Percentiles rank a stretch among this genome's conserved stretches.
These are phyloP conservation scores for Struthidea cinerea DNA, from an alignment of 2,113 vertebrate species.

Conservation along the genomic window DNA sequence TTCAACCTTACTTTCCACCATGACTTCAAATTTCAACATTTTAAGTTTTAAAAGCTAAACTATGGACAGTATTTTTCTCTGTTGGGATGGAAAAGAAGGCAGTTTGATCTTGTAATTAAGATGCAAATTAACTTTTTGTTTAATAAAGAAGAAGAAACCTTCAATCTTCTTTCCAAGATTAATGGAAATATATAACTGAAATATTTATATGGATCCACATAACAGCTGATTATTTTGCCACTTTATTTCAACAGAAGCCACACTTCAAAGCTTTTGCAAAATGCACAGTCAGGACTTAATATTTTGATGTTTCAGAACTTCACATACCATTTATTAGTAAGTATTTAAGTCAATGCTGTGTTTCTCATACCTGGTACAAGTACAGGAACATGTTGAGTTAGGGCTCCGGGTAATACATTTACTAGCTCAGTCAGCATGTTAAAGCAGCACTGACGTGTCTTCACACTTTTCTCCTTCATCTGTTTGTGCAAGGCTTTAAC, in stretches of 20 bases:
- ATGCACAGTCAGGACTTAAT: neutral
- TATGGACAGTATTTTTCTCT: neutral
- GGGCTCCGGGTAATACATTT: constrained; percentile 92
- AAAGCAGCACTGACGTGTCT: constrained; percentile 98
- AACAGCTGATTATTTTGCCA: neutral
- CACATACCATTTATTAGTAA: neutral
- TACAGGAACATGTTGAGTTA: constrained; percentile 92
- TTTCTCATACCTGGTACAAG: constrained; percentile 89
- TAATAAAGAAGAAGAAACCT: neutral
- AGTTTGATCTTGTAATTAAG: neutral
- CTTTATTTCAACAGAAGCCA: neutral
- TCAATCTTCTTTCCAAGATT: neutral
- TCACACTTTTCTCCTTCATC: constrained; percentile 99
- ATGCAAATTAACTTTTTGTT: neutral
- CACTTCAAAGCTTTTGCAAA: neutral
- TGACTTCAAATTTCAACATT: neutral
- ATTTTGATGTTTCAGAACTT: neutral
- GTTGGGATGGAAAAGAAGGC: neutral
- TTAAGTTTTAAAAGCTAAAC: neutral
- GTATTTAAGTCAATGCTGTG: neutral
- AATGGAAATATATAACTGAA: neutral
- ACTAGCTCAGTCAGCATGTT: constrained; percentile 98
- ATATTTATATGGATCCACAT: neutral
- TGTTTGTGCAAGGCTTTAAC: constrained; percentile 97
- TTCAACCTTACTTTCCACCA: neutral